A percentile compares a stretch with the other conserved stretches of the same genome.
Conservation (phyloP, 2,888 invertebrate species). For the Drosophila neonasuta region DNA sequence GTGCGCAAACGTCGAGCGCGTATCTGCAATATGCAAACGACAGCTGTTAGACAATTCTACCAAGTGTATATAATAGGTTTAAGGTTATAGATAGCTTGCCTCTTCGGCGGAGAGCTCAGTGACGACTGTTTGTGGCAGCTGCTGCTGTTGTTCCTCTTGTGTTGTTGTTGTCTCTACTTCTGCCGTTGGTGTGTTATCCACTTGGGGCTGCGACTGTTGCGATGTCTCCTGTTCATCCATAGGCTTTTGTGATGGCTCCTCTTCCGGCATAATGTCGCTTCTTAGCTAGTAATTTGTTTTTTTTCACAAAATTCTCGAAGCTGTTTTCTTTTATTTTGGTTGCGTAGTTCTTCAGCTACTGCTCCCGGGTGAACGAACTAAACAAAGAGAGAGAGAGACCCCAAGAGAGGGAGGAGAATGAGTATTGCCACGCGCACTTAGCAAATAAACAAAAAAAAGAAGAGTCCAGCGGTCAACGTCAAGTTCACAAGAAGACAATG, state of each 20-base stretch:
- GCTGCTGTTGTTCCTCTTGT: slow-evolving; percentile 18
- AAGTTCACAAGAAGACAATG: slow-evolving; percentile 72
- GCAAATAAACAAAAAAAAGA: slow-evolving; percentile 56
- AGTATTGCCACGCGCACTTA: slow-evolving; percentile 56
- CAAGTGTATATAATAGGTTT: neutral
- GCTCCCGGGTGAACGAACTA: slow-evolving; percentile 68
- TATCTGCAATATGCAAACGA: slow-evolving; percentile 78
- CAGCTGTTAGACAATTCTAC: slow-evolving; percentile 29
- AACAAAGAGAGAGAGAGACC: slow-evolving; percentile 41
- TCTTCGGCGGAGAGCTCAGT: slow-evolving; percentile 95
- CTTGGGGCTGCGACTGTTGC: slow-evolving; percentile 16
- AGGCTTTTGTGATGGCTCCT: slow-evolving; percentile 62
- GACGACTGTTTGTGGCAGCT: slow-evolving; percentile 29
- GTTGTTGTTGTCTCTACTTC: neutral
- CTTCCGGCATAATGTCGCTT: slow-evolving; percentile 63
- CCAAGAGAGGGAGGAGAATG: slow-evolving; percentile 16
- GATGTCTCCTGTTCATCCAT: slow-evolving; percentile 64
- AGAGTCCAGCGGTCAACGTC: slow-evolving; percentile 75
- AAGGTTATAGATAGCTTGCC: slow-evolving; percentile 84
- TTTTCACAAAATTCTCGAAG: slow-evolving; percentile 11
- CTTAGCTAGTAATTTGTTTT: slow-evolving; percentile 6
- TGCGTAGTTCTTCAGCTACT: slow-evolving; percentile 64
- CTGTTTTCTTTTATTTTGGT: slow-evolving; percentile 33
- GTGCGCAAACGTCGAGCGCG: slow-evolving; percentile 80
- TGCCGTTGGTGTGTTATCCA: neutral